Percentiles rank a stretch among this genome's conserved stretches.
Conservation (phyloP, 2,113 vertebrate genomes). For the Cyprinodon brontotheroides region DNA sequence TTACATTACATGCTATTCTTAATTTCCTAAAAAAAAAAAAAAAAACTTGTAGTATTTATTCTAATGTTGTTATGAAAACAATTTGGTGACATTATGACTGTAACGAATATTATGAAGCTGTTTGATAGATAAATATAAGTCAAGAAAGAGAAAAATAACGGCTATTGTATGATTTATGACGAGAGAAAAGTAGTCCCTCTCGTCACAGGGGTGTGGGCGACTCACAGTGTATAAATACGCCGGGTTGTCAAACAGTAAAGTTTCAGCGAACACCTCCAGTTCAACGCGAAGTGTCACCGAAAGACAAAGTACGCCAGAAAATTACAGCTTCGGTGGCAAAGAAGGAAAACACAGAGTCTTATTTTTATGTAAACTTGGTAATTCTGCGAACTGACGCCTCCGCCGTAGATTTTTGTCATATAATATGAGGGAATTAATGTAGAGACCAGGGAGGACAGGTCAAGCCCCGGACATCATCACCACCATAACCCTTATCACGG, state of each 20-base stretch:
- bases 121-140: neutral
- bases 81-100: neutral
- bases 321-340: slow-evolving; percentile 1
- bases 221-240: slow-evolving; percentile 82
- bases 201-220: slow-evolving; percentile 75
- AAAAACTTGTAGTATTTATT: too few relatives aligned
- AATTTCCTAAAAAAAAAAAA: too few relatives aligned
- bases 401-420: slow-evolving; percentile 10
- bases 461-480: slow-evolving; percentile 37
- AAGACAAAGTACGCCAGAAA: slow-evolving; percentile 2
- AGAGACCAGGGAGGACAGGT: slow-evolving; percentile 38
- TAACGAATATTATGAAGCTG: neutral
- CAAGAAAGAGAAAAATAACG: neutral
- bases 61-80: neutral
- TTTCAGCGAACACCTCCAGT: slow-evolving; percentile 66
- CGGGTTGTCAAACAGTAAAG: slow-evolving; percentile 80
- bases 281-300: slow-evolving; percentile 48
- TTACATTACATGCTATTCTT: neutral
- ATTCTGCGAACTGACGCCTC: slow-evolving; percentile 9
- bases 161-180: slow-evolving; percentile 15
- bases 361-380: neutral
- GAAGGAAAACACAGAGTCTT: neutral
- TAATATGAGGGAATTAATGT: slow-evolving; percentile 29
- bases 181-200: slow-evolving; percentile 77
- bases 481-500: neutral